Conservation (phyloP, 2,113 vertebrate species). For the Brachyhypopomus occidentalis region DNA sequence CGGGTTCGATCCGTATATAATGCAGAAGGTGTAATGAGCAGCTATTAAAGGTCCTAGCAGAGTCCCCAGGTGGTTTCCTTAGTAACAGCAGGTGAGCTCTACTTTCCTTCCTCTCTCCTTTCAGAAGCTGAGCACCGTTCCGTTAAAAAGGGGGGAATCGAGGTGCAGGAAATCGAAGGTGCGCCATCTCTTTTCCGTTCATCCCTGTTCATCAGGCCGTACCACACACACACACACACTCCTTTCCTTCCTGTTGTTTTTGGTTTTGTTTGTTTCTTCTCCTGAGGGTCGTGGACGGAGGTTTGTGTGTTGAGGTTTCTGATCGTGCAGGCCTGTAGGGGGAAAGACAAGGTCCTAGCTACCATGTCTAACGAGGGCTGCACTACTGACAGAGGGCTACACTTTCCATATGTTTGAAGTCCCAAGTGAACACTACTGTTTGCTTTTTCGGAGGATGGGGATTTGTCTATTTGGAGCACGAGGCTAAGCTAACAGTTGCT, state of each 20-base stretch:
- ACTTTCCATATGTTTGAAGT: not conserved
- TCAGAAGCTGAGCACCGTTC: constrained; percentile 91
- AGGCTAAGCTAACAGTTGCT: not conserved
- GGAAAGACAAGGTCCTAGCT: not conserved
- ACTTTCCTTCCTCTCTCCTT: constrained; percentile 58
- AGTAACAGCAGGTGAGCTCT: not conserved
- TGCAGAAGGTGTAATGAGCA: constrained; percentile 22
- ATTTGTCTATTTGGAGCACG: not conserved
- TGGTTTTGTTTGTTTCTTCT: not conserved
- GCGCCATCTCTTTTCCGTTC: constrained; percentile 45
- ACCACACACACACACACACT: no score
- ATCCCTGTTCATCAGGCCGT: not conserved
- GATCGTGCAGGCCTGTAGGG: constrained; percentile 12
- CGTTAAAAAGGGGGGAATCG: constrained; percentile 95
- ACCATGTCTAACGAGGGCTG: not conserved
- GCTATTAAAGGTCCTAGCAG: constrained; percentile 26
- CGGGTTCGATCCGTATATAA: not conserved
- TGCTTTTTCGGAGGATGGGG: not conserved
- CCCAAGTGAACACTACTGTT: constrained; percentile 2
- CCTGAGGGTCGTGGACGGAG: not conserved
- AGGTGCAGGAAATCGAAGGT: constrained; percentile 91
- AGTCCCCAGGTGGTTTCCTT: not conserved
- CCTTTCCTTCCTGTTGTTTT: constrained; percentile 5
- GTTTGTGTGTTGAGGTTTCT: constrained; percentile 24
- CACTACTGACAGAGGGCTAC: not conserved